These are phyloP conservation scores for Varroa destructor DNA, from an alignment of 1,140 invertebrate species.

Conservation along the genomic window DNA sequence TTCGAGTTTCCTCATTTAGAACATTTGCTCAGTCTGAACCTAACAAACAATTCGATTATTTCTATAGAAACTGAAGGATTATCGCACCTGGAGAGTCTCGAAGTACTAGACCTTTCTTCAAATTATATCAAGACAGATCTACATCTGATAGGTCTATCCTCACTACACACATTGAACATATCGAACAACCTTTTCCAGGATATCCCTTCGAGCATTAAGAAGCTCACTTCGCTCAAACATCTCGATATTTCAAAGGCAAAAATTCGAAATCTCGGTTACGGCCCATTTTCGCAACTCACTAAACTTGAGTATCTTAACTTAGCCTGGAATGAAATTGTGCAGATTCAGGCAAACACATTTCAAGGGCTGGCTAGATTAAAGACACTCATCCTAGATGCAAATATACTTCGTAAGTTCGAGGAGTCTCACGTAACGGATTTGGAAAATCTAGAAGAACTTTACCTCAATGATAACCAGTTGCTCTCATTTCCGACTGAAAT, in stretches of 20 bases:
- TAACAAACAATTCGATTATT: constrained; percentile 59
- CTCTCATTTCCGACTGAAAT: constrained; percentile 64
- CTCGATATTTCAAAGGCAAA: constrained; percentile 30
- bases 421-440: constrained; percentile 69
- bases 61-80: constrained; percentile 60
- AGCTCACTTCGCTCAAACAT: neutral
- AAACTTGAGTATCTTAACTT: constrained; percentile 34
- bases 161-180: constrained; percentile 60
- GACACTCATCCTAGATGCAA: constrained; percentile 65
- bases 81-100: constrained; percentile 50
- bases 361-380: constrained; percentile 53
- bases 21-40: constrained; percentile 54
- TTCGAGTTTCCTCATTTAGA: constrained; percentile 34
- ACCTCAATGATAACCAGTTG: constrained; percentile 75
- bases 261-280: constrained; percentile 39
- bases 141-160: constrained; percentile 48
- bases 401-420: constrained; percentile 74
- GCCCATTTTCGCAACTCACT: constrained; percentile 30
- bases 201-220: constrained; percentile 49
- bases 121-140: constrained; percentile 48
- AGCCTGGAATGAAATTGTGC: constrained; percentile 58
- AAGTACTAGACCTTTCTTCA: constrained; percentile 52
- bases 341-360: constrained; percentile 63
- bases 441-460: constrained; percentile 56
- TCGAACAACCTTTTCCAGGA: constrained; percentile 68